Conservation (phyloP, 64 coral and sea anemone genomes). For the Porites australiensis region DNA sequence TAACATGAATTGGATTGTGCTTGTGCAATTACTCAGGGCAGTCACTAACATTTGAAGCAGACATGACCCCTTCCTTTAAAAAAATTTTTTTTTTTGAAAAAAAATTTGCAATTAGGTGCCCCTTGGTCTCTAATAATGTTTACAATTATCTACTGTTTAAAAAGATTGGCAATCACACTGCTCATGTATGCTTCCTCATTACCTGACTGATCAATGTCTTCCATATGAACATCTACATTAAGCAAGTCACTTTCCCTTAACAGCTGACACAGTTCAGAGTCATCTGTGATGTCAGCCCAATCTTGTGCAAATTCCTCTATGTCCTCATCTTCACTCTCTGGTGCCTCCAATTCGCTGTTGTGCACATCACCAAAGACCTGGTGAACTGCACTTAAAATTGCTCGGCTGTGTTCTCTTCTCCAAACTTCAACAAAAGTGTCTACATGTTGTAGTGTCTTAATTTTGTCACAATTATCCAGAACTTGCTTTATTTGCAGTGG, state of each 20-base stretch:
- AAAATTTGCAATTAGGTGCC: slow-evolving; percentile 8
- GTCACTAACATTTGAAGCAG: slow-evolving; percentile 20
- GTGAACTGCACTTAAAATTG: slow-evolving; percentile 44
- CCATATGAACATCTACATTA: slow-evolving; percentile 40
- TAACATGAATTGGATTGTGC: slow-evolving; percentile 18
- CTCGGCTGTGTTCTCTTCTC: slow-evolving; percentile 49
- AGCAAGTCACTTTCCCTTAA: slow-evolving; percentile 33
- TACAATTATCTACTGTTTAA: neutral
- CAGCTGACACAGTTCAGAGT: slow-evolving; percentile 59
- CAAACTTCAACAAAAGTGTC: slow-evolving; percentile 53
- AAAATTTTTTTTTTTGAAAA: neutral
- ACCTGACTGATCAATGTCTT: slow-evolving; percentile 32
- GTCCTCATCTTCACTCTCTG: slow-evolving; percentile 19
- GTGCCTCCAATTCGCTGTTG: neutral
- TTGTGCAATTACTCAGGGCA: slow-evolving; percentile 18
- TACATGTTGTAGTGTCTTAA: slow-evolving; percentile 37
- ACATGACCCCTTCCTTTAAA: slow-evolving; percentile 12
- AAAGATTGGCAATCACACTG: slow-evolving; percentile 7
- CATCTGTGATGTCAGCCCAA: slow-evolving; percentile 63
- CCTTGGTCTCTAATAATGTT: slow-evolving; percentile 7
- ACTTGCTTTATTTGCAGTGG: slow-evolving; percentile 40
- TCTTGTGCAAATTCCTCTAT: slow-evolving; percentile 43
- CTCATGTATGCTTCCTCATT: slow-evolving; percentile 10
- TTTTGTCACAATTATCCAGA: slow-evolving; percentile 43
- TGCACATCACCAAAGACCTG: slow-evolving; percentile 70